Evolutionary conservation across 1,140 invertebrate genomes (phyloP), one percentile per base, ranked within the genome.

Genomic region (Steinernema feltiae): DNA sequence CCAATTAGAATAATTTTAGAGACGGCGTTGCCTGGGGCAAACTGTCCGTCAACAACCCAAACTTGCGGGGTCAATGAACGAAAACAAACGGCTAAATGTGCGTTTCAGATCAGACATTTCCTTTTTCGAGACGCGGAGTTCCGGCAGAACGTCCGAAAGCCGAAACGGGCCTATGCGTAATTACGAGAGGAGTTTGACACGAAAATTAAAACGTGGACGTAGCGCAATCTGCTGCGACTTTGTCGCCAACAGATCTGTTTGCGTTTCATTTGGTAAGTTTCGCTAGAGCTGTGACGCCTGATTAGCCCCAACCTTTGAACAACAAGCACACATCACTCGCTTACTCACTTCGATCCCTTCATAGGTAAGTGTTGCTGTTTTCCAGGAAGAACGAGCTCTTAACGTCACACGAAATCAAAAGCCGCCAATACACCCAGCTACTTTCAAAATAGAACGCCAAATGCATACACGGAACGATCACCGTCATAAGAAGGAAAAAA

Each of bases 1-100:
- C 24, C 53, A 63, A 63, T 63, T 63, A 63, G 53, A 63, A 63
- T 63, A 63, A 63, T 63, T 63, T 63, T 63, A 63, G 53, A 63
- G 53, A 63, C 53, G 24, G 24, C 53, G 53, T 15, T 27, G 53
- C 53, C 53, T n/a, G 12, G 24, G 24, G 53, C 53, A 27, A 15
- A n/a, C n/a, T n/a, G n/a, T n/a, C n/a, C n/a, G 53, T 63, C 53
- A 63, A 63, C 24, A 63, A 7, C 53, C 24, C 24, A 15, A 27
- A 63, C 7, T 21, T 21, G 15, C 12, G 3, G 24, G 53, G 24
- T 63, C 24, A 21, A n/a, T n/a, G 24, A 27, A 15, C 15, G 24
- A 27, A 63, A 63, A 63, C 12, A 12, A 15, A 27, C 3, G 15
- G 53, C 7, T 15, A 21, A 27, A 63, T 17, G 24, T 63, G 24